Conservation (phyloP, 2,113 vertebrate genomes). For the Nannospalax galili region DNA sequence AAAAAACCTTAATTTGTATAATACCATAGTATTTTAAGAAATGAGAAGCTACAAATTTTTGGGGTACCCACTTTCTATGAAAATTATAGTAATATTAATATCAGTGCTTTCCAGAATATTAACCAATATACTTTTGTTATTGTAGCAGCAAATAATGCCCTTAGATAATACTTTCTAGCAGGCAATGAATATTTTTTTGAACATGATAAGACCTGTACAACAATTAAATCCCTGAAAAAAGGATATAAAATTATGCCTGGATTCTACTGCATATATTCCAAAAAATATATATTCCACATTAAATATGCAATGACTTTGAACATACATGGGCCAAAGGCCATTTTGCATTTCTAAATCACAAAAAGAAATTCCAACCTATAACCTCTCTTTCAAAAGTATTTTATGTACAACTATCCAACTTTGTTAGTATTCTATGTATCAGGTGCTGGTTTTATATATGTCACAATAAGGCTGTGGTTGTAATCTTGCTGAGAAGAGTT, state of each 20-base stretch:
- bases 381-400: neutral
- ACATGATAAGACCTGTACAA: neutral
- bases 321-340: neutral
- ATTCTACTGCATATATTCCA: neutral
- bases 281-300: neutral
- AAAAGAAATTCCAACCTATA: neutral
- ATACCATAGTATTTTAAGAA: neutral
- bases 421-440: neutral
- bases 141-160: neutral
- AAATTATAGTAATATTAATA: neutral
- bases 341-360: slow-evolving; percentile 19
- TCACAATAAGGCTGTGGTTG: neutral
- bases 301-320: neutral
- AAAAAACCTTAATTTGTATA: neutral
- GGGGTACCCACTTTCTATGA: neutral
- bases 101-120: slow-evolving; percentile 18
- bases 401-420: neutral
- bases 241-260: neutral
- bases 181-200: neutral
- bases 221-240: neutral
- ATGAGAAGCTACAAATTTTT: neutral
- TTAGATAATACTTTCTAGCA: neutral
- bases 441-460: neutral
- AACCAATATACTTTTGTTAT: neutral
- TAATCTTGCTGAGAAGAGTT: neutral